A percentile compares a stretch with the other conserved stretches of the same genome.
These are phyloP conservation scores for Drosophila differens DNA, from an alignment of 2,888 invertebrate species.

Conservation along the genomic window DNA sequence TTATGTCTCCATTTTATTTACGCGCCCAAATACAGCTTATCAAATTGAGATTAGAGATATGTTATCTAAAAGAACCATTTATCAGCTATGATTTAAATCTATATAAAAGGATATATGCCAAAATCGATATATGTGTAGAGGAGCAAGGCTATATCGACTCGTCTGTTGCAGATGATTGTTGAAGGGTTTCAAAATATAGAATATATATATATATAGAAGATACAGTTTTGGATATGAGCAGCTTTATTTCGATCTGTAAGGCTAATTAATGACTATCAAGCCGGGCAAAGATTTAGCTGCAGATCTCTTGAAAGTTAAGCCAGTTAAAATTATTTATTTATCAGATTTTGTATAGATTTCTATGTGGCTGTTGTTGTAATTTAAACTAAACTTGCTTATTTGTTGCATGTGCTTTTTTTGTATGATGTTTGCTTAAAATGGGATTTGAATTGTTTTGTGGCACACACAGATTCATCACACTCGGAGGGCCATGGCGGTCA, in stretches of 20 bases:
- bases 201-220: neutral
- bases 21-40: neutral
- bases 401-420: neutral
- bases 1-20: neutral
- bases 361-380: neutral
- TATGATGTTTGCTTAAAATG: neutral
- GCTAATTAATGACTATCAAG: too few relatives aligned
- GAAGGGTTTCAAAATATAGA: too few relatives aligned
- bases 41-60: neutral
- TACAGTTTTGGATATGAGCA: neutral
- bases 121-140: neutral
- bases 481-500: conserved; percentile 74
- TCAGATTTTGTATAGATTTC: neutral
- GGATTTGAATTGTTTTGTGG: neutral
- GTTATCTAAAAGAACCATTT: too few relatives aligned
- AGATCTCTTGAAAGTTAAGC: too few relatives aligned
- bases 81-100: neutral
- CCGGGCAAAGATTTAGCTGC: too few relatives aligned
- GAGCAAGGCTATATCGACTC: neutral
- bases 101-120: neutral
- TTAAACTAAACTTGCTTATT: neutral
- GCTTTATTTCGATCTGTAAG: neutral
- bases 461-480: conserved; percentile 80
- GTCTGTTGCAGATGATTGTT: too few relatives aligned
- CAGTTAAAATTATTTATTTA: too few relatives aligned